These are phyloP conservation scores for Nothocercus nigrocapillus DNA, from an alignment of 2,113 vertebrate species.

Conservation along the genomic window DNA sequence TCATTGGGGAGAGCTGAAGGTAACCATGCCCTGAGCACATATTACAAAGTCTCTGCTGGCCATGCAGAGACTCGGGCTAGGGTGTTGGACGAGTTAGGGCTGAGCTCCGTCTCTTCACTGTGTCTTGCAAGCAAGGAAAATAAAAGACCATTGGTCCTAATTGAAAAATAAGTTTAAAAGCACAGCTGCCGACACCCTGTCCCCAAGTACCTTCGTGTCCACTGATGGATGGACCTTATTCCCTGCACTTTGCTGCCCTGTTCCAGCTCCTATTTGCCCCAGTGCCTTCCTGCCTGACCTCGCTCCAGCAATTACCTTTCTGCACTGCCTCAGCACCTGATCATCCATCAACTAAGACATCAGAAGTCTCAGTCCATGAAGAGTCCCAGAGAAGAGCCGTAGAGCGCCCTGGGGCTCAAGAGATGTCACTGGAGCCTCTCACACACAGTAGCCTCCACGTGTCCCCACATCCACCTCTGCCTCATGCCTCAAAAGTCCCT, in stretches of 20 bases:
- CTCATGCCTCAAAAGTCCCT: not conserved
- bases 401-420: not conserved
- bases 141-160: not conserved
- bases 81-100: not conserved
- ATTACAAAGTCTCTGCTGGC: not conserved
- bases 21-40: accelerated
- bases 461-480: not conserved
- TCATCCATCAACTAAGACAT: not conserved
- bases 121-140: not conserved
- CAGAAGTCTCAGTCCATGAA: not conserved
- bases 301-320: not conserved
- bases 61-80: not conserved
- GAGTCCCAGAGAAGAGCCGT: not conserved
- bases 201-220: not conserved
- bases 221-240: not conserved
- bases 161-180: not conserved
- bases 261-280: not conserved
- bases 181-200: not conserved
- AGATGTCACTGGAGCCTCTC: not conserved
- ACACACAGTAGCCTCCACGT: not conserved
- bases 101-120: not conserved
- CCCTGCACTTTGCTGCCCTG: too few relatives aligned
- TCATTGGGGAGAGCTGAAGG: not conserved
- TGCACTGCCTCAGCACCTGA: not conserved
- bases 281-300: not conserved